Conservation (phyloP, 2,797 vertebrate species). For the Australoheros facetus region DNA sequence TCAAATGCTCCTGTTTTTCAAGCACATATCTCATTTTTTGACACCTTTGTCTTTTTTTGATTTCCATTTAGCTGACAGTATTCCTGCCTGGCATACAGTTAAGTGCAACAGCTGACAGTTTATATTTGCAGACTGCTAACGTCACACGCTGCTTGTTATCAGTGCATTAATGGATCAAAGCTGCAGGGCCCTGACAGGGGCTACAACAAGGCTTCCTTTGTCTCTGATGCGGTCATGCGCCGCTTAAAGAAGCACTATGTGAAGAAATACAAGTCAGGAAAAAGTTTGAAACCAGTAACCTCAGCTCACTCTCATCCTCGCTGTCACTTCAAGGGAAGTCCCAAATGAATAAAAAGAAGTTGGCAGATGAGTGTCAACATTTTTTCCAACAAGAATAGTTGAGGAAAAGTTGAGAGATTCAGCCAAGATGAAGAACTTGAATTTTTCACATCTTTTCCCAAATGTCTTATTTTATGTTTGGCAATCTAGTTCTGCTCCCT, state of each 20-base stretch:
- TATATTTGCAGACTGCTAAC: slow-evolving; percentile 23
- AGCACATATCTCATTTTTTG: not conserved
- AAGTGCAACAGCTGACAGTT: slow-evolving; percentile 52
- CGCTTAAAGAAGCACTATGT: not conserved
- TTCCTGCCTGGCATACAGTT: slow-evolving; percentile 6
- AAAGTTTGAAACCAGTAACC: slow-evolving; percentile 31
- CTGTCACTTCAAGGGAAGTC: slow-evolving; percentile 28
- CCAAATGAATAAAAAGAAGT: slow-evolving; percentile 29
- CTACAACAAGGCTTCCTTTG: slow-evolving; percentile 32
- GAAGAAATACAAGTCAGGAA: slow-evolving; percentile 11
- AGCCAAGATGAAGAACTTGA: slow-evolving; percentile 7
- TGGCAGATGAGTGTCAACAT: slow-evolving; percentile 21
- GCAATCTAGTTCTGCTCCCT: slow-evolving; percentile 23
- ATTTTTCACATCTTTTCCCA: not conserved
- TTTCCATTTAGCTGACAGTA: slow-evolving; percentile 34
- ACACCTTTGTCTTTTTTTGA: slow-evolving; percentile 8
- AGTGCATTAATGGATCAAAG: slow-evolving; percentile 36
- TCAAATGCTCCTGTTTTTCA: slow-evolving; percentile 4
- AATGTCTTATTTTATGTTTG: slow-evolving; percentile 11
- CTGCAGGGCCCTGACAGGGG: slow-evolving; percentile 17
- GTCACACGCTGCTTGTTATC: slow-evolving; percentile 41
- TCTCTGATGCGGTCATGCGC: slow-evolving; percentile 22
- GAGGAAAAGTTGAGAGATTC: slow-evolving; percentile 23
- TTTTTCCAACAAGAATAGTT: slow-evolving; percentile 13
- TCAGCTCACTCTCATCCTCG: slow-evolving; percentile 1